These are phyloP conservation scores for Galleria mellonella DNA, from an alignment of 1,140 invertebrate species.

Conservation along the genomic window DNA sequence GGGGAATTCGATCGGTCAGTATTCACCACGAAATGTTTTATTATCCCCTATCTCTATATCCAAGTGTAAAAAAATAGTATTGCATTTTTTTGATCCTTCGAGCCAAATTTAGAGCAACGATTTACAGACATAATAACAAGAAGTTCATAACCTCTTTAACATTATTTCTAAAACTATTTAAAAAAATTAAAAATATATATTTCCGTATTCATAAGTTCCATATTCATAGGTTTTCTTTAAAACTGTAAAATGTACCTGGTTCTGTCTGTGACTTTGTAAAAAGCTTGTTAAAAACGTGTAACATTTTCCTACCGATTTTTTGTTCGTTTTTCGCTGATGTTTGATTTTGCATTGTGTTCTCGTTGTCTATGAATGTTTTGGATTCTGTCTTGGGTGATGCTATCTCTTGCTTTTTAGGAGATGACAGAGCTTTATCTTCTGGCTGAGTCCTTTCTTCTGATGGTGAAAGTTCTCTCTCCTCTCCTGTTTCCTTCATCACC, in stretches of 20 bases:
- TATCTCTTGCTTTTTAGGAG: neutral
- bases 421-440: neutral
- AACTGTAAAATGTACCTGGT: constrained; percentile 11
- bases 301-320: constrained; percentile 30
- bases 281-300: constrained; percentile 5
- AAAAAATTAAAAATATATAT: no score
- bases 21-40: no score
- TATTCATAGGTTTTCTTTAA: constrained; percentile 2
- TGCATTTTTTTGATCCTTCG: no score
- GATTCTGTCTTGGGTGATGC: constrained; percentile 6
- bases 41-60: no score
- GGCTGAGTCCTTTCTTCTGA: neutral
- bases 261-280: neutral
- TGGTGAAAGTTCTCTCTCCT: neutral
- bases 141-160: no score
- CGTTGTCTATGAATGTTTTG: constrained; percentile 5
- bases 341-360: neutral
- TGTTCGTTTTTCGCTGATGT: constrained; percentile 14
- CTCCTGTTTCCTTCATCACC: neutral
- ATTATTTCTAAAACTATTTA: no score
- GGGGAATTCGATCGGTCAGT: no score
- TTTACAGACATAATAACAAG: no score
- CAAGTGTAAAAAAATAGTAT: no score
- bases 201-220: no score
- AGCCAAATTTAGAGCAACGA: no score